These are phyloP conservation scores for Plodia interpunctella DNA, from an alignment of 1,140 invertebrate genomes.

Conservation along the genomic window DNA sequence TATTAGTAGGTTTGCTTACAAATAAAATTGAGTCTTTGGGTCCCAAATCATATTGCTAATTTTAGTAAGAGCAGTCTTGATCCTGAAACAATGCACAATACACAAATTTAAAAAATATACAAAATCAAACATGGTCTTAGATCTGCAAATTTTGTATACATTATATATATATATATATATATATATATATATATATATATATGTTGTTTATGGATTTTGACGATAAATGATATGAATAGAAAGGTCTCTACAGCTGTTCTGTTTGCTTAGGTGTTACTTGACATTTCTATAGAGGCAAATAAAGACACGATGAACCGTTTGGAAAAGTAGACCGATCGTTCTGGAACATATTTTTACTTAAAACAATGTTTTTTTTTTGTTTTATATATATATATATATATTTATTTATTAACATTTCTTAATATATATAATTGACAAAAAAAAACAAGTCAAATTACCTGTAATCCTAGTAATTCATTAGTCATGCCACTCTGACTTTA, in stretches of 20 bases:
- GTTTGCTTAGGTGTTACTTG: too few species aligned
- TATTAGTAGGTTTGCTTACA: background rate
- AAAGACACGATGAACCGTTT: too few species aligned
- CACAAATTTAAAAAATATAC: conserved; percentile 2
- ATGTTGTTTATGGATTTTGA: background rate
- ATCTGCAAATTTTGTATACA: too few species aligned
- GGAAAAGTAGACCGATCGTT: too few species aligned
- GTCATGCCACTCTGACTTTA: conserved; percentile 75
- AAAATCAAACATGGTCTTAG: background rate
- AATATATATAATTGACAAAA: background rate
- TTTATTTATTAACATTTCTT: too few species aligned
- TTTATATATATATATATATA: too few species aligned
- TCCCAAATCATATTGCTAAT: background rate
- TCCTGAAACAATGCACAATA: conserved; percentile 9
- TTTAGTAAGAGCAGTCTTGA: background rate
- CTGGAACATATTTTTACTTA: too few species aligned
- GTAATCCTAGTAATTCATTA: conserved; percentile 2
- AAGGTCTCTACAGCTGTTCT: too few species aligned
- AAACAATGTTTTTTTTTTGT: too few species aligned
- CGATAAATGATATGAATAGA: background rate
- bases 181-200: too few species aligned
- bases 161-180: too few species aligned
- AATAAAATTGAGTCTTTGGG: background rate
- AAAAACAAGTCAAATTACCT: background rate
- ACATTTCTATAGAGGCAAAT: too few species aligned